Conservation (phyloP, 2,888 invertebrate genomes). For the Xanthostigma xanthostigma region DNA sequence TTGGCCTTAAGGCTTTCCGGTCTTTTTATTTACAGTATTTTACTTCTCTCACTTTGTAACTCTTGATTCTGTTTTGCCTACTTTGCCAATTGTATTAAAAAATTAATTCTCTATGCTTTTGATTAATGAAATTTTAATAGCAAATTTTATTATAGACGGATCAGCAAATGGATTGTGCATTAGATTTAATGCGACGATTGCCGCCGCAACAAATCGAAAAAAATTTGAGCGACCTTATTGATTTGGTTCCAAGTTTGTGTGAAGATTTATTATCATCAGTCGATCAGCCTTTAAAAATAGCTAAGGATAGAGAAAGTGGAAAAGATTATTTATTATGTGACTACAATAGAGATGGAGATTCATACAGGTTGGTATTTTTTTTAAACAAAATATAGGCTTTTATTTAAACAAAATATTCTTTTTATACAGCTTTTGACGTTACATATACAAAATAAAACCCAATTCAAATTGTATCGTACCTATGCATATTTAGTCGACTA, state of each 20-base stretch:
- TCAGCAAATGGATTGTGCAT: slow-evolving; percentile 95
- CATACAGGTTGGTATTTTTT: slow-evolving; percentile 55
- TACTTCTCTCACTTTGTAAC: background rate
- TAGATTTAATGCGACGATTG: slow-evolving; percentile 96
- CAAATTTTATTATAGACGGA: slow-evolving; percentile 52
- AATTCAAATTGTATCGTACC: no score
- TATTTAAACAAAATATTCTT: no score
- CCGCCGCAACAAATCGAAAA: slow-evolving; percentile 99
- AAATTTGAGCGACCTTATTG: slow-evolving; percentile 94
- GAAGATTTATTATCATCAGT: slow-evolving; percentile 95
- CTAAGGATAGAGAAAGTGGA: slow-evolving; percentile 84
- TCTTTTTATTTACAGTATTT: background rate
- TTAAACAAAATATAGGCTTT: background rate
- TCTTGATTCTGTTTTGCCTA: background rate
- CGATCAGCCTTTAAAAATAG: slow-evolving; percentile 96
- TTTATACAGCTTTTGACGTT: no score
- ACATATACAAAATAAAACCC: no score
- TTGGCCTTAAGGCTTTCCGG: background rate
- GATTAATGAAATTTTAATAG: slow-evolving; percentile 2
- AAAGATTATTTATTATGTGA: slow-evolving; percentile 97
- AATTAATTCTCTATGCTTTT: background rate
- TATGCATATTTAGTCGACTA: no score
- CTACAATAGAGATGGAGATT: slow-evolving; percentile 98
- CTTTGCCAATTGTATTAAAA: background rate
- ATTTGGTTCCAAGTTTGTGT: slow-evolving; percentile 87